phyloP scores from a whole-genome alignment of 2,888 invertebrate species.

The Copidosoma aretas region DNA sequence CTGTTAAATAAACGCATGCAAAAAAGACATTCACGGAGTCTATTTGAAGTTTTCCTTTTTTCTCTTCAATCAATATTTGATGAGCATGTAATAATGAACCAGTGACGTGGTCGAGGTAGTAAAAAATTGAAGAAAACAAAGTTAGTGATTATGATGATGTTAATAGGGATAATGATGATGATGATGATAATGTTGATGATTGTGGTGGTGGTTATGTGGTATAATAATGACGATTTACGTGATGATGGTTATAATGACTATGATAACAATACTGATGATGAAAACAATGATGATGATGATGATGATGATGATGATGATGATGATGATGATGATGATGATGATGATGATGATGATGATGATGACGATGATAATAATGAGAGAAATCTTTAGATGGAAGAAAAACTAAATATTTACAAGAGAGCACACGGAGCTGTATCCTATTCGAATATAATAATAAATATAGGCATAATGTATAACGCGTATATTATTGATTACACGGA shows the following conservation, averaged over 20 bases:
- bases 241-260: background rate
- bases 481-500: slow-evolving; percentile 46
- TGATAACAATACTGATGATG: background rate
- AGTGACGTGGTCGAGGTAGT: too few species aligned
- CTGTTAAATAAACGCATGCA: too few species aligned
- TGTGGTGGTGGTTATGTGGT: too few species aligned
- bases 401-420: slow-evolving; percentile 19
- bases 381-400: slow-evolving; percentile 2
- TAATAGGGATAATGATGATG: too few species aligned
- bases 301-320: background rate
- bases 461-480: slow-evolving; percentile 41
- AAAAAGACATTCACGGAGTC: too few species aligned
- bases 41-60: background rate
- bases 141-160: too few species aligned
- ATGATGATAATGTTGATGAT: too few species aligned
- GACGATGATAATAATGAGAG: slow-evolving; percentile 4
- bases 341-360: background rate
- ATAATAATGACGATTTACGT: too few species aligned
- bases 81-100: background rate
- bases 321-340: background rate
- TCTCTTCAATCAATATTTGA: background rate
- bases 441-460: slow-evolving; percentile 33
- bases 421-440: slow-evolving; percentile 36
- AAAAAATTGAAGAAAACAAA: too few species aligned
- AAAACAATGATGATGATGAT: background rate